Evolutionary conservation across 2,113 vertebrate genomes (phyloP).

Genomic region (Sialia sialis): DNA sequence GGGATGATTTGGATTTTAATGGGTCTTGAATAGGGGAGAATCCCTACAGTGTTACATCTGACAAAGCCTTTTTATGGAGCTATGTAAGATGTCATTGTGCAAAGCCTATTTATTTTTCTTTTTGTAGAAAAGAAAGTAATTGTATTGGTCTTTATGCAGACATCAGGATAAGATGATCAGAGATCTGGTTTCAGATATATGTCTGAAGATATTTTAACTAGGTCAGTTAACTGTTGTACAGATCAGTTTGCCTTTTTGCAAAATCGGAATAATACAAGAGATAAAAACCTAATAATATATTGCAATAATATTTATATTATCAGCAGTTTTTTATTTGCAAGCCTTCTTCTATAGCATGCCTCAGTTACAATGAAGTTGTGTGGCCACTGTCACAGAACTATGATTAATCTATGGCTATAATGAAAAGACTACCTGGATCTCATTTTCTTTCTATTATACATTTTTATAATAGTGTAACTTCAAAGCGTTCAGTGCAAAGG

Average conservation of each 20-base stretch:
- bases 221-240: background rate
- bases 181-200: background rate
- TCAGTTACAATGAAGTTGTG: background rate
- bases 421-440: background rate
- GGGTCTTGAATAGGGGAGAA: background rate
- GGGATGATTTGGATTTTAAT: background rate
- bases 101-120: slow-evolving; percentile 29
- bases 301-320: background rate
- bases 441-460: background rate
- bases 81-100: background rate
- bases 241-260: background rate
- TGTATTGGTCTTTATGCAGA: background rate
- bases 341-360: background rate
- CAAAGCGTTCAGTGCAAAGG: background rate
- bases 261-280: background rate
- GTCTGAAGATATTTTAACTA: slow-evolving; percentile 7
- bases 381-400: background rate
- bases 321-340: background rate
- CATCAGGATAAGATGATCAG: background rate
- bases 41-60: background rate
- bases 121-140: background rate
- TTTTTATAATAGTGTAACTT: background rate
- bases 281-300: background rate
- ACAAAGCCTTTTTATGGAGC: background rate
- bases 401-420: background rate